Evolutionary conservation across 2,797 vertebrate genomes (phyloP), one percentile per base, ranked within the genome.

Genomic region (Halcyon chelicuti): DNA sequence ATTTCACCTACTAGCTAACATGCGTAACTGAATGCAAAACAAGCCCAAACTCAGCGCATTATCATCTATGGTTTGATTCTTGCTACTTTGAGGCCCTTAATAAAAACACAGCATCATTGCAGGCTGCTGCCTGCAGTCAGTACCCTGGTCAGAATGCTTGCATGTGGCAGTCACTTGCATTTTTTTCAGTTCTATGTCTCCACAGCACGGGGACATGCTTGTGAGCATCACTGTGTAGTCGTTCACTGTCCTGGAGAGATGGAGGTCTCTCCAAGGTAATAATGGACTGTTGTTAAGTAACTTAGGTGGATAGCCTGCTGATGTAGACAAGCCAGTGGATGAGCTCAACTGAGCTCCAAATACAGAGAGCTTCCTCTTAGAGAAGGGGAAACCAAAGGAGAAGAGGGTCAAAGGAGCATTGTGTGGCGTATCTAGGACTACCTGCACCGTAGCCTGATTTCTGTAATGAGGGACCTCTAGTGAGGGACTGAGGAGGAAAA

Each of bases 161-260:
- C 46, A 40, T 0, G 0, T 28, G 39, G 65, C 67, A 71, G 14
- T 40, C n/a, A 28, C 52, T 58, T 35, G 29, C 23, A 29, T 77
- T 44, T 67, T 67, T 67, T 42, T 49, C 33, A n/a, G 33, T 28
- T 35, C 13, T 71, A 5, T 21, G 67, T 47, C 60, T 55, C 42
- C 9, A 10, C 25, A 47, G 66, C 33, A 13, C 4, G 8, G 2
- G 21, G 26, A 19, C 15, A 13, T 6, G 21, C 25, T 26, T 33
- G 63, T 31, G 81, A 75, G n/a, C 4, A 4, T 67, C 0, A 0
- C 31, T 5, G 2, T 37, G 33, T 52, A 39, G 18, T 3, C 33
- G 21, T 40, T 49, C 35, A 7, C 23, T 58, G 57, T 10, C 29
- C 49, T 88, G 82, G 40, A 88, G 75, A 39, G 29, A 29, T 21